Evolutionary conservation across 2,113 vertebrate genomes (phyloP), one percentile per base, ranked within the genome.

Genomic region (Dicerorhinus sumatrensis): DNA sequence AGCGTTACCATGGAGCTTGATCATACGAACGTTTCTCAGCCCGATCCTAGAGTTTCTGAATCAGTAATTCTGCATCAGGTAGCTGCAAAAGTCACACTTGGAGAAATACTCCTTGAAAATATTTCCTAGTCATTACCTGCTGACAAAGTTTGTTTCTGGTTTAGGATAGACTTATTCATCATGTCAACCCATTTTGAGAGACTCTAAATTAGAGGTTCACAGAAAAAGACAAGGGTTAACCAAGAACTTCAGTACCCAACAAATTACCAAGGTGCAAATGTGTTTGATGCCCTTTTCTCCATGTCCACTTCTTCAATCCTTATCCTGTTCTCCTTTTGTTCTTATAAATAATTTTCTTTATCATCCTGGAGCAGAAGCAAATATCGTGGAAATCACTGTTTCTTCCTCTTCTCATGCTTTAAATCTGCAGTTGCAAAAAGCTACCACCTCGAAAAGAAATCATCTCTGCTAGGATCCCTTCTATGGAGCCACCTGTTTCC

Each of bases 31-130:
- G 17, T 42, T 72, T 72, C 63, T 89, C 84, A 83, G 89, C 3
- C 42, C 56, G 8, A 8, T 69, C 73, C 51, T 63, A 42, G 67
- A 75, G 51, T 79, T 92, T 95, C 90, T 84, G 42, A 81, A 76
- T 89, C 36, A 51, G 9, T 48, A 77, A 81, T 79, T 95, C 73
- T 70, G n/a, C 56, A 80, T 36, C 12, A 42, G 70, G 21, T 33
- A 27, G 27, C 33, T 90, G n/a, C 56, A 82, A 96, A 54, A 85
- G 90, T 89, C 56, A 11, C 54, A 70, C 18, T 27, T 54, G 36
- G 31, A 94, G 36, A 62, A 89, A 90, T n/a, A 56, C 70, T 82
- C 46, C 29, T 87, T 94, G 69, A 46, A 83, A 93, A 36, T 58
- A n/a, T 33, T 63, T 79, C 10, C 76, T 36, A 21, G 42, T n/a